phyloP scores from a whole-genome alignment of 1,140 invertebrate species.

The Anadara kagoshimensis region DNA sequence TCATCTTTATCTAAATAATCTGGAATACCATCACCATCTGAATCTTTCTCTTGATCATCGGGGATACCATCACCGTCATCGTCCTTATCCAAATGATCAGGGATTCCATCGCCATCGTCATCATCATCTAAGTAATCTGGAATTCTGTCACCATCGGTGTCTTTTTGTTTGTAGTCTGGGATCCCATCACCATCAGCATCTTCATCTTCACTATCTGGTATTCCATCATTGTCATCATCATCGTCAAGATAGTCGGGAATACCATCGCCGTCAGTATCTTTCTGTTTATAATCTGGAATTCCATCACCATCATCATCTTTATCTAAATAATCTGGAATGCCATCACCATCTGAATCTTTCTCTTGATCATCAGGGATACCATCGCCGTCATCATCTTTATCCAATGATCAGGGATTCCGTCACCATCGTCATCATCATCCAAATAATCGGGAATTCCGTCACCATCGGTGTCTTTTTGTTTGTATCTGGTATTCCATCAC shows the following conservation, averaged over 20 bases:
- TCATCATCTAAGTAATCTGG: conserved; percentile 63
- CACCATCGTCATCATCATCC: conserved; percentile 55
- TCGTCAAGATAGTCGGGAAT: conserved; percentile 65
- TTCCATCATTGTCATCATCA: conserved; percentile 65
- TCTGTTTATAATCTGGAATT: conserved; percentile 58
- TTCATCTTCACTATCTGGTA: conserved; percentile 55
- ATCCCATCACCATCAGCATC: conserved; percentile 70
- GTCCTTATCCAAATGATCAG: conserved; percentile 69
- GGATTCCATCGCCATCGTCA: conserved; percentile 65
- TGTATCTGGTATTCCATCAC: too few species aligned
- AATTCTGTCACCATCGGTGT: conserved; percentile 65
- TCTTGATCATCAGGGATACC: conserved; percentile 60
- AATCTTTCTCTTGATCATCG: conserved; percentile 55
- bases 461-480: too few species aligned
- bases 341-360: conserved; percentile 69
- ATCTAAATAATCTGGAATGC: conserved; percentile 68
- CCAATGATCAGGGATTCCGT: conserved; percentile 45
- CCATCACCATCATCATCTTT: conserved; percentile 68
- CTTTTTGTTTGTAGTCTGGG: conserved; percentile 63
- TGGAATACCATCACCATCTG: conserved; percentile 62
- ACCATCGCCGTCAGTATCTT: conserved; percentile 63
- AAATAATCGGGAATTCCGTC: conserved; percentile 59
- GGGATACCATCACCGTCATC: conserved; percentile 60
- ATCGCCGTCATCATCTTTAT: conserved; percentile 64
- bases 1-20: conserved; percentile 61